These are phyloP conservation scores for Lacerta viridis DNA, from an alignment of 2,797 vertebrate genomes.

Conservation along the genomic window DNA sequence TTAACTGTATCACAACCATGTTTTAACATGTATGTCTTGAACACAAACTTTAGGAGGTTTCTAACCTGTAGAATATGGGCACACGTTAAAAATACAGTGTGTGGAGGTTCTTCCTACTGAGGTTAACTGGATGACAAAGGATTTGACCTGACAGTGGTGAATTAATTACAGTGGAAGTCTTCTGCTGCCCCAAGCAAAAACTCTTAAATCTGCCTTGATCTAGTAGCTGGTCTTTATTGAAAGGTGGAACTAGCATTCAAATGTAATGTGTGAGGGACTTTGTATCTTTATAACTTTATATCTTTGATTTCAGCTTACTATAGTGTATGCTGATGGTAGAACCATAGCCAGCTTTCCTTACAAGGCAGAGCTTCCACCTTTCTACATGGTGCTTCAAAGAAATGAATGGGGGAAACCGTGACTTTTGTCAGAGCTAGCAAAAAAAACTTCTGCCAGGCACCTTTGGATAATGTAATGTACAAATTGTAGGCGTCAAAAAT, in stretches of 20 bases:
- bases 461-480: neutral
- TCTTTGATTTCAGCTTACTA: too few species aligned
- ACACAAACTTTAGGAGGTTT: neutral
- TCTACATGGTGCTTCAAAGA: neutral
- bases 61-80: neutral
- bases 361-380: neutral
- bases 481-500: neutral
- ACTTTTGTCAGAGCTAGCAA: neutral
- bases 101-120: neutral
- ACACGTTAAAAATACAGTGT: neutral
- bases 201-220: too few species aligned
- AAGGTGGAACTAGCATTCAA: too few species aligned
- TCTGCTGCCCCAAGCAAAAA: neutral
- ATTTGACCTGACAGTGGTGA: neutral
- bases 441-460: neutral
- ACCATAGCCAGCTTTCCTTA: neutral
- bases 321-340: neutral
- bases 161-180: neutral
- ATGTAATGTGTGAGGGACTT: neutral
- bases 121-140: neutral
- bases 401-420: neutral
- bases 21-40: slow-evolving; percentile 17
- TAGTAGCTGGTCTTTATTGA: neutral
- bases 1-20: neutral
- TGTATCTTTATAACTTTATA: too few species aligned